Evolutionary conservation across 1,140 invertebrate genomes (phyloP).

Genomic region (Trichomalopsis sarcophagae): DNA sequence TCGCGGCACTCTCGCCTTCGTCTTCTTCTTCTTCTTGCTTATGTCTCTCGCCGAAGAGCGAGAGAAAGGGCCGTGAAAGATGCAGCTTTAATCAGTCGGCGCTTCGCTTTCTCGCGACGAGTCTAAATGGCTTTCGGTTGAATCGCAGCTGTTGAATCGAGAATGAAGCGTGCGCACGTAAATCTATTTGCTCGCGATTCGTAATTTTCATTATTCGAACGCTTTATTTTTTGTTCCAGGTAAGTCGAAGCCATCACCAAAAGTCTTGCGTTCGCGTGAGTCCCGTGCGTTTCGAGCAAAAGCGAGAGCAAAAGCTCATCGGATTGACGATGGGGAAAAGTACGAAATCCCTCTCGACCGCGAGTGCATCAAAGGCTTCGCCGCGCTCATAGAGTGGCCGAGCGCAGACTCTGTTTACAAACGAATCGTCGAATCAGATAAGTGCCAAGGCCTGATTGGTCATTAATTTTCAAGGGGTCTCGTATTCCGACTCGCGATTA

Average conservation of each 20-base stretch:
- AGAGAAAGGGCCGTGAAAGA: background rate
- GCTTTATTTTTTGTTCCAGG: background rate
- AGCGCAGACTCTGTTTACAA: constrained; percentile 14
- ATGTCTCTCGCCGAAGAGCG: background rate
- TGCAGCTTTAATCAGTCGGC: background rate
- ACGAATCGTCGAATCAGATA: constrained; percentile 26
- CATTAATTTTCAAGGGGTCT: constrained; percentile 40
- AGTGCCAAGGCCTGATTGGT: constrained; percentile 26
- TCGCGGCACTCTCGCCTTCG: background rate
- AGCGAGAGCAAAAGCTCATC: background rate
- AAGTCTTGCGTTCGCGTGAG: too few species aligned
- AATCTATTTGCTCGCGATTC: too few species aligned
- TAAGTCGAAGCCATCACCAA: background rate
- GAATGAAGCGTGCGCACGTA: too few species aligned
- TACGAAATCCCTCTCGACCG: background rate
- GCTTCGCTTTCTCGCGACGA: background rate
- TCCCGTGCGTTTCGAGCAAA: background rate
- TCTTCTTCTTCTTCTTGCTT: background rate
- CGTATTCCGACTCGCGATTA: constrained; percentile 24
- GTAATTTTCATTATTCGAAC: too few species aligned
- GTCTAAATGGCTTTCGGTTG: background rate
- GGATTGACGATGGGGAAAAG: background rate
- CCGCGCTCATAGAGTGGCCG: background rate
- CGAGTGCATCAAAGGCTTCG: background rate
- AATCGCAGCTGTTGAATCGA: background rate